A percentile compares a stretch with the other conserved stretches of the same genome.
phyloP scores from a whole-genome alignment of 2,113 vertebrate species.

The Ammodramus savannarum region DNA sequence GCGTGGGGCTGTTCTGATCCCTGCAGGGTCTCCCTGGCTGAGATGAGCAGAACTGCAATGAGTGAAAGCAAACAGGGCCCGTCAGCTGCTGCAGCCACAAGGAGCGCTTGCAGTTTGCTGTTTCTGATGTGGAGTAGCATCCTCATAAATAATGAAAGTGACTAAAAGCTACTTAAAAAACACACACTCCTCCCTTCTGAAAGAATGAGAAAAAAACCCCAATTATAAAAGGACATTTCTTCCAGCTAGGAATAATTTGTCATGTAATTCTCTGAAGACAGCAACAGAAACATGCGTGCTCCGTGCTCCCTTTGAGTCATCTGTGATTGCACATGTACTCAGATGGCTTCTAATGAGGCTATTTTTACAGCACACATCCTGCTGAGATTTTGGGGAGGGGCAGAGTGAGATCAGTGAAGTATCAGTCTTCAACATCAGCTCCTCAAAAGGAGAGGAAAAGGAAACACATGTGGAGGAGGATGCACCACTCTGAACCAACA shows the following conservation, averaged over 20 bases:
- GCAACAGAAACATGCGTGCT: constrained; percentile 41
- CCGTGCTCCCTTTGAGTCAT: constrained; percentile 32
- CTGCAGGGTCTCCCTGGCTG: background rate
- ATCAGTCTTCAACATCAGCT: constrained; percentile 8
- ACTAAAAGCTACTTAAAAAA: constrained; percentile 70
- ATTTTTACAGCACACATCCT: constrained; percentile 59
- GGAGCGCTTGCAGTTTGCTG: background rate
- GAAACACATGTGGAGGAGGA: background rate
- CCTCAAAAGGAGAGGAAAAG: constrained; percentile 12
- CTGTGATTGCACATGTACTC: constrained; percentile 21
- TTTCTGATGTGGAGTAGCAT: constrained; percentile 49
- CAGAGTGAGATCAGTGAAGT: background rate
- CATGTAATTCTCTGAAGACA: constrained; percentile 64
- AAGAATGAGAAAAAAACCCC: constrained; percentile 25
- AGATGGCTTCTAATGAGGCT: constrained; percentile 54
- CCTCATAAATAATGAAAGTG: constrained; percentile 67
- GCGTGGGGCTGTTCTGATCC: background rate
- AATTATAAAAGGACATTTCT: constrained; percentile 67
- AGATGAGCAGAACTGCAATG: background rate
- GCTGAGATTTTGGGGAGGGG: constrained; percentile 27
- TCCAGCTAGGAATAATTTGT: constrained; percentile 68
- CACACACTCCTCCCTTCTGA: constrained; percentile 54
- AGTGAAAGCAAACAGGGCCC: background rate
- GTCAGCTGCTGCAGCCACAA: constrained; percentile 12
- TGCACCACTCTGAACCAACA: background rate